Percentiles rank a stretch among this genome's conserved stretches.
phyloP scores from a whole-genome alignment of 1,140 invertebrate species.

The Pissodes strobi region DNA sequence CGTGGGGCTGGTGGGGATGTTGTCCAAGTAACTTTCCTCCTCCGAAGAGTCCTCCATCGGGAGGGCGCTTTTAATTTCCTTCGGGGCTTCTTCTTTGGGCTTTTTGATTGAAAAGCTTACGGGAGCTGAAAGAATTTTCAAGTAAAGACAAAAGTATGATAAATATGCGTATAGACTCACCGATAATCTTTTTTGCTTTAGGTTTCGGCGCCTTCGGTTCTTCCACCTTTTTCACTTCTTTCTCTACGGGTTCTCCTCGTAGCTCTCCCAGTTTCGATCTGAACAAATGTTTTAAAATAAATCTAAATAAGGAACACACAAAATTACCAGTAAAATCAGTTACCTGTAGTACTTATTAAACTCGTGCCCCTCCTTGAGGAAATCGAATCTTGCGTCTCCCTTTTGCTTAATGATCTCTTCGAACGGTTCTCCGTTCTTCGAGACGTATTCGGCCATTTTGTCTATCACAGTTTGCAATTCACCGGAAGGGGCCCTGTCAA shows the following conservation, averaged over 20 bases:
- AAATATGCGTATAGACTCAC: conserved; percentile 6
- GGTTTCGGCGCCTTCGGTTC: conserved; percentile 44
- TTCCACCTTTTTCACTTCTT: conserved; percentile 44
- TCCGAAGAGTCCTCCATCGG: conserved; percentile 77
- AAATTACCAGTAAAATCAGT: not conserved
- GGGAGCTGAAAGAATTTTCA: conserved; percentile 59
- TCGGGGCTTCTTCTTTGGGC: conserved; percentile 68
- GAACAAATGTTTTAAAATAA: not conserved
- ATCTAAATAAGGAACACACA: not conserved
- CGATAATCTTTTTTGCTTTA: conserved; percentile 50
- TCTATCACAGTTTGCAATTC: conserved; percentile 88
- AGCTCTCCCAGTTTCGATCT: conserved; percentile 55
- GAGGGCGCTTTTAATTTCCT: conserved; percentile 70
- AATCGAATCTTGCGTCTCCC: conserved; percentile 83
- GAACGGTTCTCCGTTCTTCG: conserved; percentile 92
- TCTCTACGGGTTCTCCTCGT: conserved; percentile 54
- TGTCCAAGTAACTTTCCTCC: conserved; percentile 58
- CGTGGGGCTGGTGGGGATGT: conserved; percentile 6
- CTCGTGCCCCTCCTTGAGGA: conserved; percentile 73
- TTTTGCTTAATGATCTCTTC: conserved; percentile 86
- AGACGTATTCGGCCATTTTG: conserved; percentile 94
- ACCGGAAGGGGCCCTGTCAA: conserved; percentile 71
- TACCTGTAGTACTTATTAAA: conserved; percentile 76
- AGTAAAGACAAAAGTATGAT: too few species aligned
- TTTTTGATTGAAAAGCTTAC: conserved; percentile 84